Evolutionary conservation across 2,888 invertebrate species (phyloP).

Genomic region (Coronaproctus castanopsis): DNA sequence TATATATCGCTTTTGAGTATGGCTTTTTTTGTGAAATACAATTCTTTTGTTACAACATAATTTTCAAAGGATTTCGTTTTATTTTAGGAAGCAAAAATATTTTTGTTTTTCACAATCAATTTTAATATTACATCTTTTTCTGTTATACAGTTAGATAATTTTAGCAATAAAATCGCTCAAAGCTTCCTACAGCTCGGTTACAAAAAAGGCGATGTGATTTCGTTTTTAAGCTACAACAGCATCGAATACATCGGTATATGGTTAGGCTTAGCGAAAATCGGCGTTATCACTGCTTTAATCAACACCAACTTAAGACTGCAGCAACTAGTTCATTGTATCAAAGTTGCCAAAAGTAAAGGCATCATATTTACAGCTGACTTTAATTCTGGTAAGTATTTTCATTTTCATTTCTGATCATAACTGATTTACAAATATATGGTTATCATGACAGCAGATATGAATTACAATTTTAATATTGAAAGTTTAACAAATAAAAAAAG

Average conservation of each 20-base stretch:
- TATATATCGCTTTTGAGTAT: too few relatives aligned
- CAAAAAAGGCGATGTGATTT: constrained; percentile 34
- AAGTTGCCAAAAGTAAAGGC: constrained; percentile 31
- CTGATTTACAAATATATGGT: too few relatives aligned
- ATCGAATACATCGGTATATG: constrained; percentile 37
- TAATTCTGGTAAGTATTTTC: constrained; percentile 21
- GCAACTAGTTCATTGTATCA: constrained; percentile 34
- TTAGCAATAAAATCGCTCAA: constrained; percentile 23
- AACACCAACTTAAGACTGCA: constrained; percentile 36
- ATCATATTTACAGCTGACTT: constrained; percentile 31
- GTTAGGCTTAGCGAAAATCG: constrained; percentile 37
- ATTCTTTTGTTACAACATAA: too few relatives aligned
- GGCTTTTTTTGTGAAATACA: too few relatives aligned
- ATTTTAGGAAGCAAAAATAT: too few relatives aligned
- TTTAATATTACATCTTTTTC: too few relatives aligned
- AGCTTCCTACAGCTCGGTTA: constrained; percentile 19
- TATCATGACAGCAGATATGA: too few relatives aligned
- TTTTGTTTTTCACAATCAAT: too few relatives aligned
- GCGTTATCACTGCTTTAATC: constrained; percentile 33
- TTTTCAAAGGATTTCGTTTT: too few relatives aligned
- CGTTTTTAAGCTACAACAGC: constrained; percentile 37
- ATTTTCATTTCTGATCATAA: not conserved
- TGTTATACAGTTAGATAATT: constrained; percentile 26
- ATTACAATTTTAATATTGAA: too few relatives aligned
- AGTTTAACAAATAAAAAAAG: too few relatives aligned